A percentile compares a stretch with the other conserved stretches of the same genome.
phyloP scores from a whole-genome alignment of 2,888 invertebrate species.

The Noctuana brunneofusca region DNA sequence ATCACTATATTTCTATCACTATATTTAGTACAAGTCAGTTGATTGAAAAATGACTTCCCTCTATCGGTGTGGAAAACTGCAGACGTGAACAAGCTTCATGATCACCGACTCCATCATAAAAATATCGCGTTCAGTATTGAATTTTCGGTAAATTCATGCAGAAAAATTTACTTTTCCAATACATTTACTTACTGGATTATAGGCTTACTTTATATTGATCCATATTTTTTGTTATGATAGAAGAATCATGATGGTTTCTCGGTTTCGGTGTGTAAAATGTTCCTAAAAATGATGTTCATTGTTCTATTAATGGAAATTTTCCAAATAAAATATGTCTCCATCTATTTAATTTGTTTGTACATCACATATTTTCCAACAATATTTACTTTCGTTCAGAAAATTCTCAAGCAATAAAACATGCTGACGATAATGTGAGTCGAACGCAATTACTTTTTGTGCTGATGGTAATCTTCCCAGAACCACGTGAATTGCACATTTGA shows the following conservation, averaged over 20 bases:
- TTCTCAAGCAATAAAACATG: conserved; percentile 9
- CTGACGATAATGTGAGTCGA: conserved; percentile 24
- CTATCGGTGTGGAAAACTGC: conserved; percentile 29
- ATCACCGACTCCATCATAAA: conserved; percentile 16
- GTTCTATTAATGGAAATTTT: no score
- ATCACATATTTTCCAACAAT: background rate
- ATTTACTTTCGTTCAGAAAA: background rate
- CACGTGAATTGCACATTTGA: conserved; percentile 70
- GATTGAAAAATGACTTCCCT: conserved; percentile 23
- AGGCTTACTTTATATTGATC: background rate
- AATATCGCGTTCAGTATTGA: conserved; percentile 23
- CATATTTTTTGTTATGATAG: no score
- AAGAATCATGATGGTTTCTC: no score
- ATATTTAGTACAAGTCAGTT: conserved; percentile 15
- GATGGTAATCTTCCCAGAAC: conserved; percentile 44
- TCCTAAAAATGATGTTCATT: no score
- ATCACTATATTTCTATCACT: background rate
- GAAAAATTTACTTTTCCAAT: conserved; percentile 22
- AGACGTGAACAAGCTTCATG: conserved; percentile 17
- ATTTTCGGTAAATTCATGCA: conserved; percentile 27
- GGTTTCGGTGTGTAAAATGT: no score
- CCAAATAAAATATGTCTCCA: no score
- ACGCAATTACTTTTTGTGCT: conserved; percentile 28
- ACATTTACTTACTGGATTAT: conserved; percentile 19
- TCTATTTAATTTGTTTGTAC: background rate